Evolutionary conservation across 2,797 vertebrate genomes (phyloP), one percentile per base, ranked within the genome.

Genomic region (Manis pentadactyla): DNA sequence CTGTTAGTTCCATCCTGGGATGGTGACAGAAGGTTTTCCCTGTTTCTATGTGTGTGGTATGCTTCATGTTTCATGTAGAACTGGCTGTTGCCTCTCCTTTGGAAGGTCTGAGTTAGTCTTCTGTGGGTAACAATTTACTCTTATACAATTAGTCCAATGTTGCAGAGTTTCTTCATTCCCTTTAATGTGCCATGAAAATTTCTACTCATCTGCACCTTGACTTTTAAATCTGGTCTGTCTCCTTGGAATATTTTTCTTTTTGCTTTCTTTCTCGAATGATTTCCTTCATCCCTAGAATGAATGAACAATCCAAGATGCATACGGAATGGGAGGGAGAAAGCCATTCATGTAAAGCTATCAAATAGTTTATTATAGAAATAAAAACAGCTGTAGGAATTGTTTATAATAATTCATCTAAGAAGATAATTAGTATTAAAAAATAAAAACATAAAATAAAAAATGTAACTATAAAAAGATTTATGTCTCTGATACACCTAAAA

Each of bases 281-380:
- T 77, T 93, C 37, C 10, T 94, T 84, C 53, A 57, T 74, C 10
- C n/a, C 37, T 37, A 74, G 53, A 34, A 81, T 78, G 61, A 87
- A 63, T 15, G 61, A 87, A 63, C 23, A 85, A 46, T 87, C 84
- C 34, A 84, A 90, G 64, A 34, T 90, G 53, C 2, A 42, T 49
- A 27, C 39, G 37, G 51, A 57, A 31, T 4, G 89, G 49, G 39
- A 93, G 21, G 29, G n/a, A 89, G 61, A 85, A 90, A 61, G 5
- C 7, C 14, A n/a, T 74, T 25, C 37, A 42, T 68, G 21, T 64
- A 79, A 69, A 89, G 53, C n/a, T 84, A 89, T 79, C n/a, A 93
- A 83, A 74, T 1, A 49, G 5, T 74, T 95, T 93, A 89, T 87
- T 95, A 57, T 49, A 84, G 34, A 94, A 94, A 87, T 90, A 90